These are phyloP conservation scores for Rhynchotus rufescens DNA, from an alignment of 2,797 vertebrate species.

Conservation along the genomic window DNA sequence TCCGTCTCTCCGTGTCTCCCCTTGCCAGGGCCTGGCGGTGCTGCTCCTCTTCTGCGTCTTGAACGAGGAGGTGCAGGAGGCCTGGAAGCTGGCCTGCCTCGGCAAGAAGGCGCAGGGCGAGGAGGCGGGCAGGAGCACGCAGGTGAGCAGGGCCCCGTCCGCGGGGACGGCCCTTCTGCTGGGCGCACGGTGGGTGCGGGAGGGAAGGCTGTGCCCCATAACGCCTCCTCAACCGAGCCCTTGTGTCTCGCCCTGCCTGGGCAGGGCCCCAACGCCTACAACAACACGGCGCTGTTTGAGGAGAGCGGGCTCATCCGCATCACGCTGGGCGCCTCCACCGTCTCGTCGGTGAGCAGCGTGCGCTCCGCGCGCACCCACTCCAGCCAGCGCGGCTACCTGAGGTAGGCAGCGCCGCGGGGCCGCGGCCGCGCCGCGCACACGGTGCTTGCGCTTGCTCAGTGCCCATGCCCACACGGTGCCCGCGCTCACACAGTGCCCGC, in stretches of 20 bases:
- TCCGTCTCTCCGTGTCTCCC: background rate
- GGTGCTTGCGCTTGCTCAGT: background rate
- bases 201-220: fast-evolving
- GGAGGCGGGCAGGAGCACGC: conserved; percentile 84
- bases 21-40: conserved; percentile 87
- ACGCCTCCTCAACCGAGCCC: background rate
- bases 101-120: conserved; percentile 90
- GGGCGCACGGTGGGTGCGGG: fast-evolving
- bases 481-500: too few species aligned
- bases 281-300: conserved; percentile 94
- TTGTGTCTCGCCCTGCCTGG: fast-evolving
- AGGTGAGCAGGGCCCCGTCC: conserved; percentile 73
- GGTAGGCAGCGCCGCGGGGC: conserved; percentile 1
- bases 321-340: conserved; percentile 95
- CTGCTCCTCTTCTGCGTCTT: conserved; percentile 92
- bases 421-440: background rate
- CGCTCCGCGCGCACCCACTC: conserved; percentile 86
- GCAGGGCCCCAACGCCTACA: conserved; percentile 92
- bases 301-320: conserved; percentile 98
- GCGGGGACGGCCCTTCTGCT: fast-evolving
- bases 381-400: conserved; percentile 84
- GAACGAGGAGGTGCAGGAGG: conserved; percentile 91
- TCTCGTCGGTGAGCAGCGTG: conserved; percentile 97
- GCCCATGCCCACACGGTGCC: too few species aligned
- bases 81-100: conserved; percentile 91